Evolutionary conservation across 2,113 vertebrate species (phyloP).

Genomic region (Hucho hucho): DNA sequence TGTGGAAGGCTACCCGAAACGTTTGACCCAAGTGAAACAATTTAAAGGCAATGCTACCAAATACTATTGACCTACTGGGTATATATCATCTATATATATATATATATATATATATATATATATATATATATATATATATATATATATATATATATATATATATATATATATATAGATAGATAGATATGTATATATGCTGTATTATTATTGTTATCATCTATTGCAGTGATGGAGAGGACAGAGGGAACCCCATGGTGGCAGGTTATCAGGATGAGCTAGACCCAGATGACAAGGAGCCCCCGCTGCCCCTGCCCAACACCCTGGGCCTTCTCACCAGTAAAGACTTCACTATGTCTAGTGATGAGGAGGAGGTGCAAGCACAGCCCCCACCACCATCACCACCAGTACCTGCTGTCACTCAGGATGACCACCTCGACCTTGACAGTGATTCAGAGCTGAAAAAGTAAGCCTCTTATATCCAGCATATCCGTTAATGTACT

Average conservation of each 20-base stretch:
- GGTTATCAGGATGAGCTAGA: constrained; percentile 91
- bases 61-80: too few relatives aligned
- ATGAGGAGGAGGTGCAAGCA: constrained; percentile 75
- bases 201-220: background rate
- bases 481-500: too few relatives aligned
- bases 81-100: too few relatives aligned
- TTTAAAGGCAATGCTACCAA: too few relatives aligned
- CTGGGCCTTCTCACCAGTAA: constrained; percentile 66
- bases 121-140: too few relatives aligned
- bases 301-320: constrained; percentile 44
- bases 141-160: too few relatives aligned
- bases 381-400: constrained; percentile 15
- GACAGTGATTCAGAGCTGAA: constrained; percentile 65
- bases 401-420: constrained; percentile 23
- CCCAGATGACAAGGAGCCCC: constrained; percentile 76
- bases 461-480: constrained; percentile 62
- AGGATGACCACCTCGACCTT: constrained; percentile 58
- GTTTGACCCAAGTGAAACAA: too few relatives aligned
- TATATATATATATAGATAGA: too few relatives aligned
- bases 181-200: background rate
- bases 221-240: constrained; percentile 80
- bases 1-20: too few relatives aligned
- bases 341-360: constrained; percentile 80
- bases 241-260: constrained; percentile 90
- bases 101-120: too few relatives aligned